A percentile compares a stretch with the other conserved stretches of the same genome.
These are phyloP conservation scores for Ophion costatus DNA, from an alignment of 2,888 invertebrate species.

Conservation along the genomic window DNA sequence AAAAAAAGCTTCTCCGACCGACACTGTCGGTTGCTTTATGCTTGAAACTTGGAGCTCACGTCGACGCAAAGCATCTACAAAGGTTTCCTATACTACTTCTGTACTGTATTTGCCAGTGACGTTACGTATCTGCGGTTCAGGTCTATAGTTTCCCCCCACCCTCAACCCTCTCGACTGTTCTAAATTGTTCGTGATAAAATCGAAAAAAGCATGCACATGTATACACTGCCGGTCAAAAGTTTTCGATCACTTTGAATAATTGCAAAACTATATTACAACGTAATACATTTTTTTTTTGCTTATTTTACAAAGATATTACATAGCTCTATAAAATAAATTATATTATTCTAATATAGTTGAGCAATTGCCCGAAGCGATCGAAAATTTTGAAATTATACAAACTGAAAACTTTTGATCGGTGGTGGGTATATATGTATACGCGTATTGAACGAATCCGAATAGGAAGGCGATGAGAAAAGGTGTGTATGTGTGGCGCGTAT, in stretches of 20 bases:
- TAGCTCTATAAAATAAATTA: too few species aligned
- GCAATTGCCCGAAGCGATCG: too few species aligned
- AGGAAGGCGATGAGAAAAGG: conserved; percentile 8
- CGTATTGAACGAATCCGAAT: conserved; percentile 2
- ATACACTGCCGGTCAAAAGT: not conserved
- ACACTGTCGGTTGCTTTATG: not conserved
- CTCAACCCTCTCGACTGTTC: not conserved
- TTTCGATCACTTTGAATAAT: too few species aligned
- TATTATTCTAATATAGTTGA: too few species aligned
- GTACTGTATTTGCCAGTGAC: conserved; percentile 61
- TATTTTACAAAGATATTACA: too few species aligned
- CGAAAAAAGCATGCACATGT: conserved; percentile 1
- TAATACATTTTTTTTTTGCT: too few species aligned
- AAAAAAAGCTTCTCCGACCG: conserved; percentile 15
- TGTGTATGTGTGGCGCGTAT: conserved; percentile 13
- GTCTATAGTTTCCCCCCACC: conserved; percentile 2
- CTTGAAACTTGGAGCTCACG: not conserved
- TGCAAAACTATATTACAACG: too few species aligned
- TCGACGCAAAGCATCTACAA: conserved; percentile 47
- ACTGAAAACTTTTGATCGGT: too few species aligned
- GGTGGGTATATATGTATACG: not conserved
- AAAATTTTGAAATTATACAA: too few species aligned
- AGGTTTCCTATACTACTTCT: conserved; percentile 59
- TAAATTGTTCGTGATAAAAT: conserved; percentile 22
- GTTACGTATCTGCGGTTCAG: conserved; percentile 60